Evolutionary conservation across 2,888 invertebrate species (phyloP).

Genomic region (Hydrotaea cyrtoneurina): DNA sequence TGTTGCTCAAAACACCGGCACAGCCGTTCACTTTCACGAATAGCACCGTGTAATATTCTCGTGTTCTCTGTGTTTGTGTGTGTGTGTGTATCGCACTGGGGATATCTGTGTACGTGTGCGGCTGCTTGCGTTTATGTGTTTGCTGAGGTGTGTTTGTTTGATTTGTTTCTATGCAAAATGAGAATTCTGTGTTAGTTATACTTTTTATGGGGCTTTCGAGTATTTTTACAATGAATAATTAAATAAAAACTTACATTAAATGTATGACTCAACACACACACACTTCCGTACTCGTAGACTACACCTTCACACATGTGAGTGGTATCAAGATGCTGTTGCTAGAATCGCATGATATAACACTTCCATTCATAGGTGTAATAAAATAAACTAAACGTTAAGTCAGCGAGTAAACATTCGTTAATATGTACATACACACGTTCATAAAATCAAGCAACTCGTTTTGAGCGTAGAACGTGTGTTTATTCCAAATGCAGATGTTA

Average conservation of each 20-base stretch:
- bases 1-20: slow-evolving; percentile 43
- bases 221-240: slow-evolving; percentile 63
- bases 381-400: slow-evolving; percentile 21
- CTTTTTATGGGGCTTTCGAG: slow-evolving; percentile 52
- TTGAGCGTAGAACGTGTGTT: neutral
- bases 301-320: neutral
- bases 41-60: neutral
- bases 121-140: neutral
- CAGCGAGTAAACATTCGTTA: too few species aligned
- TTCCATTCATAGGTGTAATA: slow-evolving; percentile 51
- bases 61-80: neutral
- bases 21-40: slow-evolving; percentile 37
- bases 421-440: neutral
- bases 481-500: neutral
- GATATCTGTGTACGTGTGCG: neutral
- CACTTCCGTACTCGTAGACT: neutral
- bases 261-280: slow-evolving; percentile 38
- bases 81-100: neutral
- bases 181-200: slow-evolving; percentile 45
- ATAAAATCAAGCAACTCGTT: slow-evolving; percentile 17
- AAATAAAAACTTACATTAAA: slow-evolving; percentile 62
- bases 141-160: slow-evolving; percentile 15
- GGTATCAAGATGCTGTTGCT: slow-evolving; percentile 32
- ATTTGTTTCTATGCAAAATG: slow-evolving; percentile 48
- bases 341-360: slow-evolving; percentile 22